These are phyloP conservation scores for Microcebus ravelobensis DNA, from an alignment of 2,113 vertebrate species.

Conservation along the genomic window DNA sequence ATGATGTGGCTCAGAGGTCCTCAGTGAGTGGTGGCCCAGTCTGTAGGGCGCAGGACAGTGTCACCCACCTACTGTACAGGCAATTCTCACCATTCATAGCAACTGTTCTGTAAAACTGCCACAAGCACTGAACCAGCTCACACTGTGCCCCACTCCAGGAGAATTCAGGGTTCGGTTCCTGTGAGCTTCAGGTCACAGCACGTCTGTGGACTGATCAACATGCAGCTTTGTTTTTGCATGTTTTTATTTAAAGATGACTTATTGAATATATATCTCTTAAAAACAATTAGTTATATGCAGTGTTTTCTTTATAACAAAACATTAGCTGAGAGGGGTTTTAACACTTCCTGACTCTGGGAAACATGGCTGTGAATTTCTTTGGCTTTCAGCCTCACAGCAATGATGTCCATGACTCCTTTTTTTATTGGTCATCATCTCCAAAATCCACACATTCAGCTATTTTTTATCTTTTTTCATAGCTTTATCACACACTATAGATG, in stretches of 20 bases:
- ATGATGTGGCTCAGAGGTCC: too few relatives aligned
- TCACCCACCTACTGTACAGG: neutral
- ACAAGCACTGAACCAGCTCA: neutral
- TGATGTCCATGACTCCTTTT: neutral
- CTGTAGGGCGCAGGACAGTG: neutral
- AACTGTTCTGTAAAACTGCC: neutral
- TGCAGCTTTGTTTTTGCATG: accelerated
- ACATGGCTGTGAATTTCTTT: neutral
- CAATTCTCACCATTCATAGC: accelerated
- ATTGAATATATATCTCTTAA: neutral
- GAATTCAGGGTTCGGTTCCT: accelerated
- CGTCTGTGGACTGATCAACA: accelerated
- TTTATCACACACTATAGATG: accelerated
- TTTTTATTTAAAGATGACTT: neutral
- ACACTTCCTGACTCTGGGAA: too few relatives aligned
- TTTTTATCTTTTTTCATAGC: neutral
- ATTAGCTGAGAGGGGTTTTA: neutral
- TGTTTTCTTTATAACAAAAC: neutral
- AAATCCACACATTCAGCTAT: neutral
- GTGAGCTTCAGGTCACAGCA: neutral
- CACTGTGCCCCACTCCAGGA: accelerated
- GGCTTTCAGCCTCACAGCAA: neutral
- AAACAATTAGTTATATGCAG: neutral
- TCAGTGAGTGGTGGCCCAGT: neutral
- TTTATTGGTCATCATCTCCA: neutral